phyloP scores from a whole-genome alignment of 2,797 vertebrate species.

The Eulemur coronatus region DNA sequence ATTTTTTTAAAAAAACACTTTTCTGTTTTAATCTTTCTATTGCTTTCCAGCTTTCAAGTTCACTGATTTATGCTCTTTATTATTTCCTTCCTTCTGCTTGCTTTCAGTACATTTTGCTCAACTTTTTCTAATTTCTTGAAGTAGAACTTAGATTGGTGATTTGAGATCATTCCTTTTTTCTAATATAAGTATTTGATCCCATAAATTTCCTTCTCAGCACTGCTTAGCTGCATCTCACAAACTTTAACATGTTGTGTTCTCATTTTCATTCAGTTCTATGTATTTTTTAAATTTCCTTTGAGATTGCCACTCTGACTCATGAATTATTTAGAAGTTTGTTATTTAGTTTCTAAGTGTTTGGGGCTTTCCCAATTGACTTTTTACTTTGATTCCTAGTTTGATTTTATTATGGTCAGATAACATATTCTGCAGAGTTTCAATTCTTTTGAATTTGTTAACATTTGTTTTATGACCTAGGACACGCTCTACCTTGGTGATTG shows the following conservation, averaged over 20 bases:
- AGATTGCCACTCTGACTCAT: not conserved
- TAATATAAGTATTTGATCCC: not conserved
- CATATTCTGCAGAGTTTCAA: not conserved
- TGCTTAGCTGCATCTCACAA: not conserved
- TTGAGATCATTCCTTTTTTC: not conserved
- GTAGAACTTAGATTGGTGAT: not conserved
- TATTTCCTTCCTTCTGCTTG: not conserved
- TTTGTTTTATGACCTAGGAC: not conserved
- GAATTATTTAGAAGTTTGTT: slow-evolving; percentile 11
- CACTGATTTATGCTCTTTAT: not conserved
- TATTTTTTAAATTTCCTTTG: not conserved
- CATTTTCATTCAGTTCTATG: not conserved
- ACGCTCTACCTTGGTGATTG: not conserved
- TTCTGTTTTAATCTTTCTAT: not conserved
- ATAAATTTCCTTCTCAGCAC: not conserved
- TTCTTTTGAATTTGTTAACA: not conserved
- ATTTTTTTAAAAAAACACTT: not conserved
- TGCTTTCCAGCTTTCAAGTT: not conserved
- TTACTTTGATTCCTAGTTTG: slow-evolving; percentile 20
- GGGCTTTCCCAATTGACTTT: not conserved
- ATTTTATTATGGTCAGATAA: not conserved
- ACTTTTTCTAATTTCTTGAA: not conserved
- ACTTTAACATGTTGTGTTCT: not conserved
- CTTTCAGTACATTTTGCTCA: not conserved
- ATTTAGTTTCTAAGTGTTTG: not conserved